Conservation (phyloP, 2,888 invertebrate species). For the Stenoptilia bipunctidactyla region DNA sequence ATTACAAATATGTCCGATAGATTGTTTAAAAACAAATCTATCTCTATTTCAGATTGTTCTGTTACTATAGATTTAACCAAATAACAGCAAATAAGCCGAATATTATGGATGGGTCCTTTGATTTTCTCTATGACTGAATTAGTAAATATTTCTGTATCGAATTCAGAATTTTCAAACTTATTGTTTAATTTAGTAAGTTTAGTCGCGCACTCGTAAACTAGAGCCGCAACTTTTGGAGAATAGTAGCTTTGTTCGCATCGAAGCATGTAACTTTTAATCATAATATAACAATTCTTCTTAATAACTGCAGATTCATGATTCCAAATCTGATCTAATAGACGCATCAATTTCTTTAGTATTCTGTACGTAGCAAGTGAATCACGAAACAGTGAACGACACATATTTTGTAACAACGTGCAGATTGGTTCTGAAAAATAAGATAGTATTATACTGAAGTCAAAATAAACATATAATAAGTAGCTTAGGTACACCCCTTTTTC, state of each 20-base stretch:
- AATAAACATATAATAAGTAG: too few species aligned
- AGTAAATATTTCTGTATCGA: constrained; percentile 27
- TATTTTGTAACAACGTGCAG: constrained; percentile 42
- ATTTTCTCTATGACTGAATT: constrained; percentile 32
- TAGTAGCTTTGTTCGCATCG: constrained; percentile 45
- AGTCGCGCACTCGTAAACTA: constrained; percentile 50
- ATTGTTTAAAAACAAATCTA: constrained; percentile 24
- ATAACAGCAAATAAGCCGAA: constrained; percentile 49
- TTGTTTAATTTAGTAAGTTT: constrained; percentile 34
- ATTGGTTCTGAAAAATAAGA: constrained; percentile 34
- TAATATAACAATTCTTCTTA: constrained; percentile 51
- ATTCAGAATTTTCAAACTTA: constrained; percentile 22
- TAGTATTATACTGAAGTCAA: too few species aligned
- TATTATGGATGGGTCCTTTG: constrained; percentile 33
- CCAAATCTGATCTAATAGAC: constrained; percentile 42
- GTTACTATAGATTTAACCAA: constrained; percentile 29
- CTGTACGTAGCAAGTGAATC: constrained; percentile 36
- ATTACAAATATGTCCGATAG: constrained; percentile 43
- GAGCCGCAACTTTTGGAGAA: constrained; percentile 42
- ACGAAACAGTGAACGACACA: constrained; percentile 48
- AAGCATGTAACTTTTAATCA: constrained; percentile 48
- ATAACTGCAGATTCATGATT: constrained; percentile 23
- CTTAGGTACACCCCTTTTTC: too few species aligned
- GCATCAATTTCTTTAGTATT: constrained; percentile 36
- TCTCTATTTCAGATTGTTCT: constrained; percentile 25